Conservation (phyloP, 2,113 vertebrate species). For the Hippocampus comes region DNA sequence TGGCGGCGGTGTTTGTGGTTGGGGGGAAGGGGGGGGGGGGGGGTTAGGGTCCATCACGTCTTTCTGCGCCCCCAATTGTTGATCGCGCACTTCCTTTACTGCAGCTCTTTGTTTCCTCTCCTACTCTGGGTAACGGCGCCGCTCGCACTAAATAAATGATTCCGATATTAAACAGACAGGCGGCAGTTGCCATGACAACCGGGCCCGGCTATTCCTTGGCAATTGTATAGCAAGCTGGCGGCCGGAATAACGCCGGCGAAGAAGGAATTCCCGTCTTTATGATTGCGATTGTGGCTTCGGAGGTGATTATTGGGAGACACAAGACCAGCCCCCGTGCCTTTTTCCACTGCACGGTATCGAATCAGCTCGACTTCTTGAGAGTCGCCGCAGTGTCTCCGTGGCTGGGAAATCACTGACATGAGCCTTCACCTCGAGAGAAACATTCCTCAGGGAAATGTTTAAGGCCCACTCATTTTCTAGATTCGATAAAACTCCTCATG, state of each 20-base stretch:
- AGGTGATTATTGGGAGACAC: neutral
- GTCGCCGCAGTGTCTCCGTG: neutral
- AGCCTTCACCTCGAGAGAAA: no score
- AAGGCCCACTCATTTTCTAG: no score
- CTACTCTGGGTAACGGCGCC: slow-evolving; percentile 24
- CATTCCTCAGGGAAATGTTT: no score
- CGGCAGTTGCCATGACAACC: slow-evolving; percentile 61
- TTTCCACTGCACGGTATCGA: neutral
- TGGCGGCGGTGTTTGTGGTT: neutral
- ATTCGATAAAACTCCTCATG: neutral
- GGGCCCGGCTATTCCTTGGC: slow-evolving; percentile 28
- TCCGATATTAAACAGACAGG: slow-evolving; percentile 46
- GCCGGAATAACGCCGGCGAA: slow-evolving; percentile 29
- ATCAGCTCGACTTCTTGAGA: neutral
- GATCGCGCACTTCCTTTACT: slow-evolving; percentile 6
- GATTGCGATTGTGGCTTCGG: neutral
- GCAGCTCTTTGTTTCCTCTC: slow-evolving; percentile 3
- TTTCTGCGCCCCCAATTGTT: slow-evolving; percentile 12
- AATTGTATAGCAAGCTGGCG: slow-evolving; percentile 22
- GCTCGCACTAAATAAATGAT: slow-evolving; percentile 52
- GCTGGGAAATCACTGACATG: neutral
- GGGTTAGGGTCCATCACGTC: no score
- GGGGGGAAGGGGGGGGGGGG: neutral
- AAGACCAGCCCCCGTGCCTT: neutral
- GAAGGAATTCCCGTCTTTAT: neutral